Evolutionary conservation across 2,888 invertebrate species (phyloP).

Genomic region (Parascotia fuliginaria): DNA sequence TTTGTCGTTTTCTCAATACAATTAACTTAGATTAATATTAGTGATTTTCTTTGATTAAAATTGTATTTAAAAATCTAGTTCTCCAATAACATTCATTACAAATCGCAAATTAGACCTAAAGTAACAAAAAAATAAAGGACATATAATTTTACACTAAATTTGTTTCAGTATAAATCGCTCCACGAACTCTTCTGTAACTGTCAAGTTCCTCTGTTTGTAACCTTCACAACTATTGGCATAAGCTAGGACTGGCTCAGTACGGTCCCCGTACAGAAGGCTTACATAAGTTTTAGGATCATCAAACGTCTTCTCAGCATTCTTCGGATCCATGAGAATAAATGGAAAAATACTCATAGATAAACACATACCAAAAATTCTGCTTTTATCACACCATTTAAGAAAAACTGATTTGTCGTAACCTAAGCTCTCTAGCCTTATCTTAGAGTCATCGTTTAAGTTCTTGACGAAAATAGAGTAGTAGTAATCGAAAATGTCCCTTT

Average conservation of each 20-base stretch:
- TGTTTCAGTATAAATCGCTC: constrained; percentile 49
- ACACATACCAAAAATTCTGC: constrained; percentile 50
- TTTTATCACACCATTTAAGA: constrained; percentile 46
- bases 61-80: too few relatives aligned
- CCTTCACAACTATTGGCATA: constrained; percentile 35
- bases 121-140: not conserved
- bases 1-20: too few relatives aligned
- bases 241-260: constrained; percentile 50
- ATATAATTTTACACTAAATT: not conserved
- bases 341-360: constrained; percentile 45
- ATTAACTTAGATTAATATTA: too few relatives aligned
- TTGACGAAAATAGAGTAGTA: constrained; percentile 59
- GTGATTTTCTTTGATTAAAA: too few relatives aligned
- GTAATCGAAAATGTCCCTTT: constrained; percentile 49
- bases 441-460: constrained; percentile 48
- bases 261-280: constrained; percentile 38
- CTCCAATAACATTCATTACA: too few relatives aligned
- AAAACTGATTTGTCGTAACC: constrained; percentile 49
- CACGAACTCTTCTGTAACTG: constrained; percentile 60
- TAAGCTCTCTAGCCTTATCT: constrained; percentile 44
- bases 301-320: constrained; percentile 43
- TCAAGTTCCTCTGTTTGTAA: constrained; percentile 53
- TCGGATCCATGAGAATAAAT: constrained; percentile 51
- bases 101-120: too few relatives aligned
- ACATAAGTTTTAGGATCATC: constrained; percentile 53